Evolutionary conservation across 2,888 invertebrate species (phyloP).

Genomic region (Cataglyphis cursor): DNA sequence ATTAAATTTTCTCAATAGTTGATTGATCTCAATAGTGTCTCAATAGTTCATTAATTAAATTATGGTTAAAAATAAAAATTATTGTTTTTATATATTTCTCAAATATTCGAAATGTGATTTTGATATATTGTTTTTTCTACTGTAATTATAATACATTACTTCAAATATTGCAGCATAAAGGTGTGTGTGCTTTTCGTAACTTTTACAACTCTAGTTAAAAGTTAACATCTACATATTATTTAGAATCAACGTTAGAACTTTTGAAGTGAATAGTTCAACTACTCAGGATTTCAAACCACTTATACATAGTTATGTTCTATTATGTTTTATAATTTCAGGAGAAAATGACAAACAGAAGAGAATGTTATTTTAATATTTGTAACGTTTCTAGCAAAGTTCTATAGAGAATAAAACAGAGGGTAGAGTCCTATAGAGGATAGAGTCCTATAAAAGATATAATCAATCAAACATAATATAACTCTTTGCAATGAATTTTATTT

Average conservation of each 20-base stretch:
- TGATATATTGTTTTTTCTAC: background rate
- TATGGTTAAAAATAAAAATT: background rate
- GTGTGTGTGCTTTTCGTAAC: background rate
- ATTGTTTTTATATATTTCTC: background rate
- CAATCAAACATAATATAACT: background rate
- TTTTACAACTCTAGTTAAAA: constrained; percentile 5
- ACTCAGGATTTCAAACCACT: background rate
- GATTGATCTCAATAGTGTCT: no score
- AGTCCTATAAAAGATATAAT: no score
- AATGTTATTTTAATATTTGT: background rate
- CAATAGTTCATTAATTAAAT: constrained; percentile 6
- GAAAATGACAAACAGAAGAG: background rate
- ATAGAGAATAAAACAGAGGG: background rate
- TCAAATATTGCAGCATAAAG: background rate
- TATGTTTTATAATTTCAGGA: constrained; percentile 7
- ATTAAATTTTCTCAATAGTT: constrained; percentile 23
- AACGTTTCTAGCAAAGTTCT: background rate
- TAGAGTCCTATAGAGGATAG: no score
- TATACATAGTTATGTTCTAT: background rate
- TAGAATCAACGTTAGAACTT: background rate
- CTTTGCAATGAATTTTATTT: background rate
- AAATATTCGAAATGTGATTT: background rate
- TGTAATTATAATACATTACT: background rate
- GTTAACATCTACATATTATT: background rate
- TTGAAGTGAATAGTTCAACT: background rate